phyloP scores from a whole-genome alignment of 1,140 invertebrate genomes.

The Drosophila sturtevanti region DNA sequence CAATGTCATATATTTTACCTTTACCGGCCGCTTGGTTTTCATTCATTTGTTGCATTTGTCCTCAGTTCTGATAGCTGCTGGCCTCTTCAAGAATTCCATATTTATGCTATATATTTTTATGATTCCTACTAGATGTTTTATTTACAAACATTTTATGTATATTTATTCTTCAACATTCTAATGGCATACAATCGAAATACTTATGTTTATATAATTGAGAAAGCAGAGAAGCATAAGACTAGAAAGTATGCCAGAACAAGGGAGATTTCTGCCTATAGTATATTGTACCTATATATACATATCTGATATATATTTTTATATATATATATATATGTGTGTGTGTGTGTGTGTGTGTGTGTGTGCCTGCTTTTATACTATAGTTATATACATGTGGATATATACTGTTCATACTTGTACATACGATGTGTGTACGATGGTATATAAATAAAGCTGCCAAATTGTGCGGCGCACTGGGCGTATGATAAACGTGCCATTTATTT shows the following conservation, averaged over 20 bases:
- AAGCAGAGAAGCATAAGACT: slow-evolving; percentile 62
- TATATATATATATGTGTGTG: too few species aligned
- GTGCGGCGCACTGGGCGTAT: slow-evolving; percentile 70
- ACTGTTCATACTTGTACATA: slow-evolving; percentile 17
- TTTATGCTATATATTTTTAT: slow-evolving; percentile 33
- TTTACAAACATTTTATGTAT: slow-evolving; percentile 47
- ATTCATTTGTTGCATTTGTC: slow-evolving; percentile 73
- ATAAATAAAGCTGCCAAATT: slow-evolving; percentile 76
- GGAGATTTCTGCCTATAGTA: slow-evolving; percentile 3
- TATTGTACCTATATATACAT: slow-evolving; percentile 34
- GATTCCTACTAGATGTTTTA: slow-evolving; percentile 39
- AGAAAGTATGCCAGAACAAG: slow-evolving; percentile 48
- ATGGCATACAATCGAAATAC: slow-evolving; percentile 74
- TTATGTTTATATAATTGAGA: slow-evolving; percentile 78
- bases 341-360: neutral
- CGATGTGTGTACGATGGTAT: slow-evolving; percentile 43
- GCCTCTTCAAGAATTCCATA: neutral
- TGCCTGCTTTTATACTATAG: neutral
- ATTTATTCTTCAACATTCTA: slow-evolving; percentile 53
- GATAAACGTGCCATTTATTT: slow-evolving; percentile 79
- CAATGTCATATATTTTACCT: slow-evolving; percentile 64
- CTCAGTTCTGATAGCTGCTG: slow-evolving; percentile 8
- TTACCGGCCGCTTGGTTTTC: slow-evolving; percentile 68
- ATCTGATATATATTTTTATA: slow-evolving; percentile 10
- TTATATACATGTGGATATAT: slow-evolving; percentile 19